Evolutionary conservation across 2,797 vertebrate genomes (phyloP).

Genomic region (Paedocypris micromegethes): DNA sequence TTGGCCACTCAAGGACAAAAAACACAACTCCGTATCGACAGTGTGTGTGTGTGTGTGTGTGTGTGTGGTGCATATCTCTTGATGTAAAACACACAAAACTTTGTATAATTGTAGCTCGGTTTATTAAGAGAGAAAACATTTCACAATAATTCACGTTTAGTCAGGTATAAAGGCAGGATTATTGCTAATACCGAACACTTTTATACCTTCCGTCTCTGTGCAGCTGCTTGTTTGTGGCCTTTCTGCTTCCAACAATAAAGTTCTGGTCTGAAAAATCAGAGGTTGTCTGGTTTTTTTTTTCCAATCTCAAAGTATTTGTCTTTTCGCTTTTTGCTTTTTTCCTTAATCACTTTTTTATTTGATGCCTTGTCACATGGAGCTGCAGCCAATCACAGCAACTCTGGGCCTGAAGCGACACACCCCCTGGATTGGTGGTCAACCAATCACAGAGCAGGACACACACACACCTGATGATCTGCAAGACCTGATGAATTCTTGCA

Average conservation of each 20-base stretch:
- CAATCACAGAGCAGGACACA: no score
- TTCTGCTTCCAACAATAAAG: constrained; percentile 67
- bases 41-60: constrained; percentile 7
- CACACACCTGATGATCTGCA: no score
- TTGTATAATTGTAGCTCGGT: constrained; percentile 40
- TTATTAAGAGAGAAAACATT: constrained; percentile 40
- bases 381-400: no score
- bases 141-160: constrained; percentile 28
- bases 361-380: no score
- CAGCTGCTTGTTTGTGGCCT: constrained; percentile 59
- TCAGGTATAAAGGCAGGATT: constrained; percentile 36
- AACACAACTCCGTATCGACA: no score
- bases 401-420: no score
- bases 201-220: constrained; percentile 50
- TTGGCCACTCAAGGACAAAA: no score
- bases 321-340: background rate
- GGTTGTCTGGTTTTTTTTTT: background rate
- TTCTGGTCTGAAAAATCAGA: constrained; percentile 43
- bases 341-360: no score
- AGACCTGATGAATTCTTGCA: no score
- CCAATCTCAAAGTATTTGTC: background rate
- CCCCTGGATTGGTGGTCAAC: no score
- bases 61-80: constrained; percentile 37
- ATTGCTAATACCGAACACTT: constrained; percentile 34
- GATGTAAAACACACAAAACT: constrained; percentile 44